These are phyloP conservation scores for Phenganax subtilis DNA, from an alignment of 92 coral and sea anemone species.

Conservation along the genomic window DNA sequence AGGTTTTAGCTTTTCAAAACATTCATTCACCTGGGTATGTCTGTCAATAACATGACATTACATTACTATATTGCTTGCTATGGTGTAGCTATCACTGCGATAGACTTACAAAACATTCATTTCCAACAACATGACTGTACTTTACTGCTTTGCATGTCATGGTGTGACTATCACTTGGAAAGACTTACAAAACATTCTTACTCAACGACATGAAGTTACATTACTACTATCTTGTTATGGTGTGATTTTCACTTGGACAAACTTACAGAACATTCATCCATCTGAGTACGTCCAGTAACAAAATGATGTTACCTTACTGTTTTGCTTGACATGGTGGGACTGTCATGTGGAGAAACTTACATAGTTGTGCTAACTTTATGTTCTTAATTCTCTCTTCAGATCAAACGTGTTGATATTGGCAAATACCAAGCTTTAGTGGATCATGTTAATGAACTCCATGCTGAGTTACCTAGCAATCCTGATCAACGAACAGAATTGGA, in stretches of 20 bases:
- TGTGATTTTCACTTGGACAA: neutral
- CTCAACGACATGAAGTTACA: no score
- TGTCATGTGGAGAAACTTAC: no score
- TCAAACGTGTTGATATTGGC: conserved; percentile 17
- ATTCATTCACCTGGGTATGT: neutral
- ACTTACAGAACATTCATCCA: neutral
- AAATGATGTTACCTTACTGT: no score
- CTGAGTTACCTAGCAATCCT: neutral
- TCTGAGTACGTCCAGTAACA: neutral
- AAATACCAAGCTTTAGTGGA: conserved; percentile 22
- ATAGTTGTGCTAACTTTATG: neutral
- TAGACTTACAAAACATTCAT: no score
- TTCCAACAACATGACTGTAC: neutral
- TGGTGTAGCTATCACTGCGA: no score
- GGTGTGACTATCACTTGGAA: no score
- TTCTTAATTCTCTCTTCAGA: neutral
- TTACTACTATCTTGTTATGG: no score
- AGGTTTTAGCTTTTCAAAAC: neutral
- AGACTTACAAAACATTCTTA: no score
- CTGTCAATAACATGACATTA: neutral
- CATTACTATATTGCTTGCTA: neutral
- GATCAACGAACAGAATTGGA: conserved; percentile 15
- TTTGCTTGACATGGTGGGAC: no score
- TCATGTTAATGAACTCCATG: conserved; percentile 25
- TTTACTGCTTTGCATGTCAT: no score